Base-by-base conservation (phyloP, 2,888 invertebrate genomes). In the Trachelus iudaicus region DNA sequence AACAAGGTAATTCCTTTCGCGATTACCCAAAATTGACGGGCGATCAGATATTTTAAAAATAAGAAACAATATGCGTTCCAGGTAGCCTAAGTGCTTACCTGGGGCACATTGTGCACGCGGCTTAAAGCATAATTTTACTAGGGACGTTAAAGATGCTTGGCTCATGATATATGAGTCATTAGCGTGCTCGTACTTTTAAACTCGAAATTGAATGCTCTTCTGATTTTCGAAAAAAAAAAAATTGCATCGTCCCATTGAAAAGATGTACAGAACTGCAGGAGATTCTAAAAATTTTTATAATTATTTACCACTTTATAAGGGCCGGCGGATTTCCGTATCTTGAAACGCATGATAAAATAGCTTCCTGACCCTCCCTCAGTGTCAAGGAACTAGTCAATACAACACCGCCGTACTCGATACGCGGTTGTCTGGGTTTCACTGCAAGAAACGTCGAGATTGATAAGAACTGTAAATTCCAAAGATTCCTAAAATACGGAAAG, bases 251-350 rank as follows among this genome's bases (percentile, higher is more conserved):
- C 34, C 12, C 12, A 12, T 35, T 35, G 12, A 35, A 35, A 35
- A 35, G 11, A 37, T 37, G 1, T 37, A 13, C 15, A 15, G 15
- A 40, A 40, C 15, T 13, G 40, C 15, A 15, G 6, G 23, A 56
- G 9, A 56, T 56, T 23, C 1, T 15, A 23, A 56, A 56, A 2
- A 23, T 23, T 23, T 56, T 23, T 9, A 56, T 56, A n/a, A 40
- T 34, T 35, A 82, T 86, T 85, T 86, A 97, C 97, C 97, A 97
- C 92, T 96, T 97, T 85, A 98, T 95, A 85, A 95, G 94, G 77
- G 97, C 97, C 3, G 97, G 96, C 73, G 98, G 98, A 93, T 98
- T 98, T 87, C 97, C 97, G 91, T 97, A 97, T 93, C 96, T 94
- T 76, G 97, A 97, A 85, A 96, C 95, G 91, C 98, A 98, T 91